A percentile compares a stretch with the other conserved stretches of the same genome.
These are phyloP conservation scores for Upupa epops DNA, from an alignment of 2,113 vertebrate species.

Conservation along the genomic window DNA sequence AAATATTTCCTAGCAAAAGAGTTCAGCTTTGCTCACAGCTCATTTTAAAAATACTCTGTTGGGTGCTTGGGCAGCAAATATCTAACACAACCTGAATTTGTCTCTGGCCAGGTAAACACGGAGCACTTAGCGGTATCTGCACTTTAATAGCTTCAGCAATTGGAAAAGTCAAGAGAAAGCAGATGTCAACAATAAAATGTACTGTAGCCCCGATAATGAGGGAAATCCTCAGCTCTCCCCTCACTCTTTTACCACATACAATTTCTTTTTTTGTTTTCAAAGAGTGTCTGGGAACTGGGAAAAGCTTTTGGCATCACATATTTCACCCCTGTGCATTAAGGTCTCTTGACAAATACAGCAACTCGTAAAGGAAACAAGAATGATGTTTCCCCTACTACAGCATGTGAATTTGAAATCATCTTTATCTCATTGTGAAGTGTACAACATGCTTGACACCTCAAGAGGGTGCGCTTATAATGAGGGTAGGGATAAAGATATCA, in stretches of 20 bases:
- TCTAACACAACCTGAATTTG: background rate
- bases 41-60: background rate
- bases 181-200: background rate
- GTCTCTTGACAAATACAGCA: constrained; percentile 8
- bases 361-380: background rate
- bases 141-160: background rate
- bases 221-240: background rate
- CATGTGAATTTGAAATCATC: background rate
- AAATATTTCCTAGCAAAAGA: constrained; percentile 51
- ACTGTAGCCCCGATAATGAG: background rate
- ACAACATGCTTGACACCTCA: constrained; percentile 17
- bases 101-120: background rate
- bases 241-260: background rate
- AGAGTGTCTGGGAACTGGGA: background rate
- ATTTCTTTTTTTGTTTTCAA: background rate
- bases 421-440: constrained; percentile 19
- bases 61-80: background rate
- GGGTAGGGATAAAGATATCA: constrained; percentile 22
- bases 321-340: background rate
- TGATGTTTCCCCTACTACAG: background rate
- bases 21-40: background rate
- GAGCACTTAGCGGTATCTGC: background rate
- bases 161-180: background rate
- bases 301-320: background rate
- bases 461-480: constrained; percentile 29